Evolutionary conservation across 2,888 invertebrate species (phyloP), one percentile per base, ranked within the genome.

Genomic region (Volucella zonaria): DNA sequence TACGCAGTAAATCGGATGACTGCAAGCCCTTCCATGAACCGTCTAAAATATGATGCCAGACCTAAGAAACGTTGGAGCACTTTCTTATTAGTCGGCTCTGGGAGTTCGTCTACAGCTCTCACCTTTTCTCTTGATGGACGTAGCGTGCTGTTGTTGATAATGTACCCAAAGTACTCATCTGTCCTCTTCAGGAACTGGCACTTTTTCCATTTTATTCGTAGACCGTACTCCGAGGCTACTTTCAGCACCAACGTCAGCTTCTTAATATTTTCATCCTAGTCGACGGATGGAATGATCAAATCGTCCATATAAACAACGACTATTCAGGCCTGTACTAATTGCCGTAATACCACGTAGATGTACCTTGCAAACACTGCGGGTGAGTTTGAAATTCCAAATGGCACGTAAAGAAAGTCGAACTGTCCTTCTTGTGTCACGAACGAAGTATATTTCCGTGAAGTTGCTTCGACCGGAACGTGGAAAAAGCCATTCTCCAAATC

Each of bases 221-320:
- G 10, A 51, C 14, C 14, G 10, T 38, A 1, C 14, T 66, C 87
- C 47, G 86, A 86, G 59, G 87, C 76, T 56, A 74, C 8, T 87
- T 23, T 15, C 45, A 61, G 15, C 8, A 61, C 61, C 15, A 14
- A 14, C 49, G 8, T 49, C 49, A 49, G 49, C 49, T n/a, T 49
- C 49, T 15, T 3, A 9, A 49, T 14, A 3, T 15, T 49, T 15
- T 49, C 49, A 15, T 49, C 49, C 15, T 49, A 2, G 4, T 18
- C 18, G 18, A 18, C 18, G 18, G 18, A 18, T 18, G 18, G 18
- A 18, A 18, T 18, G 18, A 18, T 18, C 18, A 18, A 18, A 18
- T 18, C 18, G 2, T 18, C 18, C 18, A 18, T 18, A 18, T 18
- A 18, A 1, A 18, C 18, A 18, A 18, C 18, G 18, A 18, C 18